Evolutionary conservation across 2,888 invertebrate genomes (phyloP).

Genomic region (Nudaria mundana): DNA sequence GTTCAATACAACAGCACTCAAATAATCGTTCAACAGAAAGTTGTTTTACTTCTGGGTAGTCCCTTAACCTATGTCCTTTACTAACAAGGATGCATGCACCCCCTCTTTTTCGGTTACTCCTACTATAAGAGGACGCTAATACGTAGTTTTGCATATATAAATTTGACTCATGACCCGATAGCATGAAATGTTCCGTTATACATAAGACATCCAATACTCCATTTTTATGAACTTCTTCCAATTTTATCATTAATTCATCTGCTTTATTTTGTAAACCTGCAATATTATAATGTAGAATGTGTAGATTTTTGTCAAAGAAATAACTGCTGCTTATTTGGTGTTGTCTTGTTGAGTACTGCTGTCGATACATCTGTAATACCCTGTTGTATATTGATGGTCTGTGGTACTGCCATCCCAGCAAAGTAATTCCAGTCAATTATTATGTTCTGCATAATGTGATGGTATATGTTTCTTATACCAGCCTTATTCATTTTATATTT

Average conservation of each 20-base stretch:
- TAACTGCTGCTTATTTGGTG: too few species aligned
- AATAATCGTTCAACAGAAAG: neutral
- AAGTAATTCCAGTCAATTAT: neutral
- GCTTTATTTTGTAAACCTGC: neutral
- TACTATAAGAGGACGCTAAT: neutral
- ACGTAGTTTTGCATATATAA: neutral
- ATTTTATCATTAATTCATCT: neutral
- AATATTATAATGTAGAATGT: neutral
- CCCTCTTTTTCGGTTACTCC: neutral
- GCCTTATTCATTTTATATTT: neutral
- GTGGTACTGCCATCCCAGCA: too few species aligned
- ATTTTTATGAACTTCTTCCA: neutral
- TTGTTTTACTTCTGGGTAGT: neutral
- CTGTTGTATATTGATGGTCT: neutral
- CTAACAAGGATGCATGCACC: neutral
- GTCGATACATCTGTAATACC: neutral
- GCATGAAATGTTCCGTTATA: neutral
- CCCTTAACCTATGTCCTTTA: neutral
- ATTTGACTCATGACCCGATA: neutral
- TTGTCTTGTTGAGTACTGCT: neutral
- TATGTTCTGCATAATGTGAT: neutral
- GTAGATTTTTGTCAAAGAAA: neutral
- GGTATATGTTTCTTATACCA: neutral
- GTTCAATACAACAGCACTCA: too few species aligned
- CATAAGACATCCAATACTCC: neutral